Base-by-base conservation (phyloP, 2,797 vertebrate genomes). In the Galagoides demidoff region DNA sequence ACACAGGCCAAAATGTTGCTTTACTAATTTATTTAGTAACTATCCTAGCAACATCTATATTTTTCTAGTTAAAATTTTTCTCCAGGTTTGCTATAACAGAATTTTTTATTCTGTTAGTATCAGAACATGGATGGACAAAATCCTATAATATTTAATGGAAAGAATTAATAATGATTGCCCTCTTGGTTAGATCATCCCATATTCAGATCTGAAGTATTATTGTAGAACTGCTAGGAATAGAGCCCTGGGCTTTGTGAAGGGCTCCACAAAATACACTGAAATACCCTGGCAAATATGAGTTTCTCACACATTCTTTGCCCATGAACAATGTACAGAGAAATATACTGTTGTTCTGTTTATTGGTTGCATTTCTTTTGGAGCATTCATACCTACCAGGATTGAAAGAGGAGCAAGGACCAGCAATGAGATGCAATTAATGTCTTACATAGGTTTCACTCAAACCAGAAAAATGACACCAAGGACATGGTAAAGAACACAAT, bases 391-490 rank as follows among this genome's bases (percentile, higher is more conserved):
- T 66, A n/a, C 52, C 45, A 39, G 20, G 39, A 63, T 52, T 90
- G 87, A 93, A 96, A 91, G 94, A 94, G 92, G 92, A 87, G 37
- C 77, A 52, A 83, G 79, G 55, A 55, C 59, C 39, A 17, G 49
- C 81, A 89, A 84, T 61, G 68, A 96, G 86, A 84, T 31, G 85
- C 77, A 95, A 71, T 90, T 95, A 95, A 92, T 45, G 64, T 61
- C 90, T 96, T 90, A 82, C 91, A 68, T 49, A 94, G 86, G 73
- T 94, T 92, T 94, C 77, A 78, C 95, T 95, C n/a, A 34, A 95
- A 93, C 95, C 89, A 96, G 95, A 95, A 96, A 96, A 97, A 91
- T 61, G 85, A 95, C n/a, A 86, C 78, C 90, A 85, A 89, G 76
- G 61, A 78, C 66, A 45, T 7, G n/a, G 87, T 11, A 73, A 66